These are phyloP conservation scores for Crenuchus spilurus DNA, from an alignment of 2,797 vertebrate genomes.

Conservation along the genomic window DNA sequence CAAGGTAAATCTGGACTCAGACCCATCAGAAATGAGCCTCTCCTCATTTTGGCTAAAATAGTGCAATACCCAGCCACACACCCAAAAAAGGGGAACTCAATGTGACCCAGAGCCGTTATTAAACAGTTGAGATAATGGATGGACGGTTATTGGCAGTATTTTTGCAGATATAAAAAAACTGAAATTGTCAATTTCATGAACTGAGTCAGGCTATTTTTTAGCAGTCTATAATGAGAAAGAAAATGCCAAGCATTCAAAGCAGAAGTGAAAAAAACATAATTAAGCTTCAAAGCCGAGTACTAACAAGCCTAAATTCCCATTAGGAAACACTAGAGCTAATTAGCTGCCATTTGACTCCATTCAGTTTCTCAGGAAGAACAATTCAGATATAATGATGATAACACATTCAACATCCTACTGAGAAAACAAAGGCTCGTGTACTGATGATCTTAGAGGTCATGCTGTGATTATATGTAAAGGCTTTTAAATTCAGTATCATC, in stretches of 20 bases:
- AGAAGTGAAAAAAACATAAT: slow-evolving; percentile 5
- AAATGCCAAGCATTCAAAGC: not conserved
- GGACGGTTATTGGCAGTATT: no score
- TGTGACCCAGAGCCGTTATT: no score
- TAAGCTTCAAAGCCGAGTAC: slow-evolving; percentile 1
- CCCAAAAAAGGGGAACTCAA: no score
- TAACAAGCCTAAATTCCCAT: not conserved
- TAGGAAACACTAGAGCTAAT: slow-evolving; percentile 3
- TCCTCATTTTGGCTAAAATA: no score
- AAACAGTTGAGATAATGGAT: no score
- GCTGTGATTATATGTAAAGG: not conserved
- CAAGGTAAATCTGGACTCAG: no score
- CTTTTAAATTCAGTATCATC: not conserved
- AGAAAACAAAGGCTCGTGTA: slow-evolving; percentile 3
- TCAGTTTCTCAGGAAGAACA: slow-evolving; percentile 4
- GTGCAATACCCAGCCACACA: no score
- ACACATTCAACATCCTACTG: not conserved
- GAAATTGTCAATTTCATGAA: no score
- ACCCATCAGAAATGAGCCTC: no score
- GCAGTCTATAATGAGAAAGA: not conserved
- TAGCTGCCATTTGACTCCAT: slow-evolving; percentile 15
- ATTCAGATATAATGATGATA: not conserved
- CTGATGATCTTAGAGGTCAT: slow-evolving; percentile 14
- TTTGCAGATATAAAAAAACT: no score
- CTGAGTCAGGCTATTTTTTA: no score